Conservation (phyloP, 2,113 vertebrate species). For the Murina feae region DNA sequence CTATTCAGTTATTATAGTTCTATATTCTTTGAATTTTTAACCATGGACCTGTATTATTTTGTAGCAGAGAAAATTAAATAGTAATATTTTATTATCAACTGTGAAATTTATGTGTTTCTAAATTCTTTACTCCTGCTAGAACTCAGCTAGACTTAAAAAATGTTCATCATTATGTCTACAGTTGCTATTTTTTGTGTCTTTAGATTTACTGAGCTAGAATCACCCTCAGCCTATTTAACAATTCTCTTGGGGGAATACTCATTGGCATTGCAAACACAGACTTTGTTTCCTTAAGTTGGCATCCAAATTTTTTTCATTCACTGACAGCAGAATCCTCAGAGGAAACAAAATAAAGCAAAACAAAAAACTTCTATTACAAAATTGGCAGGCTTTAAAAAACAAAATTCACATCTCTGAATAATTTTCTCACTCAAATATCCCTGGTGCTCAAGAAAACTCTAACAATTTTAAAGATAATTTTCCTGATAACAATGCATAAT, state of each 20-base stretch:
- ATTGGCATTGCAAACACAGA: conserved; percentile 47
- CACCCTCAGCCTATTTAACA: background rate
- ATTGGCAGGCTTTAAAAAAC: background rate
- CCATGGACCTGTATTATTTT: background rate
- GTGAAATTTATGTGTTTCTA: background rate
- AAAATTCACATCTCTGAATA: background rate
- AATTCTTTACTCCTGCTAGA: background rate
- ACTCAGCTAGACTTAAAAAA: background rate
- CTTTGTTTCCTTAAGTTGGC: conserved; percentile 48
- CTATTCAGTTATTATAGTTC: background rate
- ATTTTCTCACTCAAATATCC: background rate
- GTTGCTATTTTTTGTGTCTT: background rate
- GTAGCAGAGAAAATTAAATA: background rate
- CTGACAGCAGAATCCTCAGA: background rate
- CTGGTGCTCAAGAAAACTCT: background rate
- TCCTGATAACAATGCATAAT: background rate
- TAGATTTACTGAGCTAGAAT: background rate
- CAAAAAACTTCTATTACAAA: background rate
- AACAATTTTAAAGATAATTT: background rate
- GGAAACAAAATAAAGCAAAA: background rate
- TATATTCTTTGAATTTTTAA: conserved; percentile 11
- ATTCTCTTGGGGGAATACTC: background rate
- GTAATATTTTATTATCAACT: background rate
- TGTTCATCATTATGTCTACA: background rate
- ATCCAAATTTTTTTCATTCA: conserved; percentile 34